Conservation (phyloP, 2,888 invertebrate genomes). For the Muscina levida region DNA sequence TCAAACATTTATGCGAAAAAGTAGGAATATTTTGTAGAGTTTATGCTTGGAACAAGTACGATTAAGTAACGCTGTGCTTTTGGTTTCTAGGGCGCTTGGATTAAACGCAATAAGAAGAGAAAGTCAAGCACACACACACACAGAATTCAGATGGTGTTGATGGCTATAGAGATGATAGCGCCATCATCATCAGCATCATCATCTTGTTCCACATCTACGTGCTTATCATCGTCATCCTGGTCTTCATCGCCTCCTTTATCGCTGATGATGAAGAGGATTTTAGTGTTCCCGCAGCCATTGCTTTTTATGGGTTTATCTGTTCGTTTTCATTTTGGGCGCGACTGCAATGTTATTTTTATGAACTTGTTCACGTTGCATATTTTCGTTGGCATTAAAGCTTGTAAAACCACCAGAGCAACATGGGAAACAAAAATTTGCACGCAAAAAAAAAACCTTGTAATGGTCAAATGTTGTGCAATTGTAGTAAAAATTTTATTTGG, state of each 20-base stretch:
- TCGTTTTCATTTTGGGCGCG: not conserved
- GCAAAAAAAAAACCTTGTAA: constrained; percentile 24
- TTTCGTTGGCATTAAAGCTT: constrained; percentile 36
- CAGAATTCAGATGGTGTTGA: not conserved
- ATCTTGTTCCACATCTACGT: no score
- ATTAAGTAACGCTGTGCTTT: not conserved
- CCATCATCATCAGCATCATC: not conserved
- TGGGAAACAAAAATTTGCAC: not conserved
- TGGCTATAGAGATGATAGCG: not conserved
- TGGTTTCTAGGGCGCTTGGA: not conserved
- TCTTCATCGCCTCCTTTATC: constrained; percentile 8
- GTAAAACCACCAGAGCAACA: constrained; percentile 29
- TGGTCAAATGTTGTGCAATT: constrained; percentile 20
- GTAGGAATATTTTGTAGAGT: constrained; percentile 1
- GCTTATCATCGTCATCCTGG: not conserved
- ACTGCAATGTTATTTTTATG: constrained; percentile 43
- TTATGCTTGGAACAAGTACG: not conserved
- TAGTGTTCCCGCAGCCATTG: not conserved
- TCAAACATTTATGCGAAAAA: constrained; percentile 21
- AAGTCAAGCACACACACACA: no score
- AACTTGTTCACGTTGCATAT: constrained; percentile 37
- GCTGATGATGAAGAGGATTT: not conserved
- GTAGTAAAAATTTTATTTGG: not conserved
- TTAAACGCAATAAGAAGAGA: no score
- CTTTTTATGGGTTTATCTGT: not conserved